Percentiles rank a stretch among this genome's conserved stretches.
These are phyloP conservation scores for Helogale parvula DNA, from an alignment of 2,113 vertebrate species.

Conservation along the genomic window DNA sequence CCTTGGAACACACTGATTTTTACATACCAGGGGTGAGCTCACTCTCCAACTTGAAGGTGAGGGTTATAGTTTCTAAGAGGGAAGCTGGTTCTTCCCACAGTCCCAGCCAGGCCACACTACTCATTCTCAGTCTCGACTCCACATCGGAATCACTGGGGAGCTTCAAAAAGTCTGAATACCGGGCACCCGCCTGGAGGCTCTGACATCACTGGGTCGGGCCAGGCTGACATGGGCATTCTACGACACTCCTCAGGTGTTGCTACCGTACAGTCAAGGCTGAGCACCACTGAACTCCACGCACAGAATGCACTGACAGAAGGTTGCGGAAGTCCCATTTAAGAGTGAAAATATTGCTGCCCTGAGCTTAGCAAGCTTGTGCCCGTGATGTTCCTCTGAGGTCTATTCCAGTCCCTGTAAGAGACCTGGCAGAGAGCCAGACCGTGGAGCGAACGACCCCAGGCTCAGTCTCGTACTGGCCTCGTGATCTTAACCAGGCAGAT, in stretches of 20 bases:
- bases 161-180: background rate
- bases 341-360: background rate
- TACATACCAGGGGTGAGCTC: background rate
- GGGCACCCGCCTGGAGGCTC: background rate
- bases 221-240: too few relatives aligned
- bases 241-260: background rate
- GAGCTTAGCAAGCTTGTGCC: background rate
- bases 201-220: too few relatives aligned
- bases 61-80: background rate
- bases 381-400: accelerated
- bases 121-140: background rate
- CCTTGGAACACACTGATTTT: background rate
- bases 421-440: background rate
- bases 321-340: background rate
- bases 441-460: background rate
- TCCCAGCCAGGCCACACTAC: background rate
- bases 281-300: too few relatives aligned
- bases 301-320: accelerated
- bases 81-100: background rate
- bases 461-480: background rate
- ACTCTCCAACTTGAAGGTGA: background rate
- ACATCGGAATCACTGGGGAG: background rate
- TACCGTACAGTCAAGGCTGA: accelerated
- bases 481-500: background rate
- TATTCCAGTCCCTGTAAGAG: background rate